A percentile compares a stretch with the other conserved stretches of the same genome.
Evolutionary conservation across 2,797 vertebrate genomes (phyloP).

Genomic region (Tenualosa ilisha): DNA sequence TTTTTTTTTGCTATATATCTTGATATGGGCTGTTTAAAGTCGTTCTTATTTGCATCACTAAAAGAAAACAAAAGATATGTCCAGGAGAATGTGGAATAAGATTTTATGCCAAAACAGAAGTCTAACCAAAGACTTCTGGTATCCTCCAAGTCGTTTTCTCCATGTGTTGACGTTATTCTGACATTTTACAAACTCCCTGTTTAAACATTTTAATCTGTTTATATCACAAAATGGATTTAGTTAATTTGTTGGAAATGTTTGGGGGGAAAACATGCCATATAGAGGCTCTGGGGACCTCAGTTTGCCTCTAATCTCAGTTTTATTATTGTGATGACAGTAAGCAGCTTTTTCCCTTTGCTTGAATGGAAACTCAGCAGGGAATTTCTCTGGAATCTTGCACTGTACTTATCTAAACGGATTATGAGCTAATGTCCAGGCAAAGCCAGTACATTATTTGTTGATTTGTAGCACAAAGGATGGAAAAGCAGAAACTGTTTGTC

Average conservation of each 20-base stretch:
- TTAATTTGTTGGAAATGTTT: background rate
- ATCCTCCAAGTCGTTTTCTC: background rate
- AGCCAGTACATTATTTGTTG: slow-evolving; percentile 18
- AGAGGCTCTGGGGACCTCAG: slow-evolving; percentile 29
- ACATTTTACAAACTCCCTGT: background rate
- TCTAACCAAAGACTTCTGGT: no score
- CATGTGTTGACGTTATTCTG: background rate
- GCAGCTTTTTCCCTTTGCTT: slow-evolving; percentile 25
- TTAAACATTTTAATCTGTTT: background rate
- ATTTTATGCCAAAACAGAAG: background rate
- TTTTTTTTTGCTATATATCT: background rate
- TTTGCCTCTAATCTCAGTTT: slow-evolving; percentile 22
- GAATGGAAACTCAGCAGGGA: slow-evolving; percentile 22
- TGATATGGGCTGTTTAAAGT: background rate
- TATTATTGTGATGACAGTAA: slow-evolving; percentile 33
- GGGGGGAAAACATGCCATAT: slow-evolving; percentile 7
- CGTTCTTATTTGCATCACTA: background rate
- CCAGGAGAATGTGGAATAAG: background rate
- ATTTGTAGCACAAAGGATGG: background rate
- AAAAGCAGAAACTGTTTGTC: background rate
- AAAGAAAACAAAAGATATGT: background rate
- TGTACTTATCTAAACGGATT: slow-evolving; percentile 38
- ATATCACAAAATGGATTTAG: slow-evolving; percentile 4
- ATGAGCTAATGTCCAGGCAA: slow-evolving; percentile 12
- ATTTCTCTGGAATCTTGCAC: slow-evolving; percentile 26